These are phyloP conservation scores for Melanostoma mellinum DNA, from an alignment of 2,888 invertebrate species.

Conservation along the genomic window DNA sequence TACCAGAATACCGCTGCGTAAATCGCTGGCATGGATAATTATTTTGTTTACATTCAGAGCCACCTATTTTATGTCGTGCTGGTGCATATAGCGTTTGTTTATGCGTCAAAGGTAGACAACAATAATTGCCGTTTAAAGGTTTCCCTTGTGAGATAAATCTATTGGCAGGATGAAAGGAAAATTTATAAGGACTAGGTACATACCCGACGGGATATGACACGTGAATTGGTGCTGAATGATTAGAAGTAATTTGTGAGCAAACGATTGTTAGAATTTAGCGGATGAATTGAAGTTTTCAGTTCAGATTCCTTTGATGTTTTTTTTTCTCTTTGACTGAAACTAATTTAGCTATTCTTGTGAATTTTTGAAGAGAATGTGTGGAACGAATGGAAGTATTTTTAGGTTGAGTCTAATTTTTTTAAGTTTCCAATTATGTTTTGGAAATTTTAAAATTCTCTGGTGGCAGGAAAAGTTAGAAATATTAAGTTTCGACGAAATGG, in stretches of 20 bases:
- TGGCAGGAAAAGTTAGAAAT: too few relatives aligned
- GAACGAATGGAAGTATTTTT: too few relatives aligned
- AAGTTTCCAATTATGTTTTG: too few relatives aligned
- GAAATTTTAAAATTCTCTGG: too few relatives aligned
- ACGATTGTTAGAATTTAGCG: slow-evolving; percentile 31
- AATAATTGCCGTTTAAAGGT: slow-evolving; percentile 52
- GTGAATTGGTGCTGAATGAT: slow-evolving; percentile 65
- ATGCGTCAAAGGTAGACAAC: slow-evolving; percentile 27
- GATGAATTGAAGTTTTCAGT: slow-evolving; percentile 46
- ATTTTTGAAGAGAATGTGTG: too few relatives aligned
- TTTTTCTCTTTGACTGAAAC: neutral
- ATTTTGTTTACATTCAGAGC: slow-evolving; percentile 52
- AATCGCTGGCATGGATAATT: slow-evolving; percentile 35
- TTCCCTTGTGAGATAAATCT: slow-evolving; percentile 63
- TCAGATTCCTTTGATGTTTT: slow-evolving; percentile 54
- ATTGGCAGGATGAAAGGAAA: slow-evolving; percentile 51
- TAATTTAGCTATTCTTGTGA: too few relatives aligned
- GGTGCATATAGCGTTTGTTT: slow-evolving; percentile 53
- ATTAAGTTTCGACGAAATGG: too few relatives aligned
- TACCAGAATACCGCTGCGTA: slow-evolving; percentile 13
- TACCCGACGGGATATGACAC: slow-evolving; percentile 65
- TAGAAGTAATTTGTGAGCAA: slow-evolving; percentile 47
- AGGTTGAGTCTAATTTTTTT: too few relatives aligned
- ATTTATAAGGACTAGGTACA: slow-evolving; percentile 56
- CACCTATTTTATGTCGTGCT: slow-evolving; percentile 63